Evolutionary conservation across 2,888 invertebrate genomes (phyloP).

Genomic region (Sarcophaga caerulescens): DNA sequence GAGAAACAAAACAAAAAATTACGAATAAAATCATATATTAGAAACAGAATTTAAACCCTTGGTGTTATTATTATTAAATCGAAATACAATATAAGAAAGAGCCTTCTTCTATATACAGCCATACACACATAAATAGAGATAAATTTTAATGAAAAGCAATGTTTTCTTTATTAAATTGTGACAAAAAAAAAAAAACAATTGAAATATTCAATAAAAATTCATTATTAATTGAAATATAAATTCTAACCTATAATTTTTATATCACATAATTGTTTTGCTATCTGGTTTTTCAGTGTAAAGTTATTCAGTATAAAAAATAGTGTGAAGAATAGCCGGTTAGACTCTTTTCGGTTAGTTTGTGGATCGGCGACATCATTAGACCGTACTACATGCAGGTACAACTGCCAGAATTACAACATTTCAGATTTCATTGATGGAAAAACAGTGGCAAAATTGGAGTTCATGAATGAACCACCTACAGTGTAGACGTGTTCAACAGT

Average conservation of each 20-base stretch:
- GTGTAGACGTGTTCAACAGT: no score
- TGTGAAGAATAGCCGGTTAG: neutral
- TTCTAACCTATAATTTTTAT: neutral
- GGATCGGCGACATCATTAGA: neutral
- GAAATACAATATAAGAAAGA: slow-evolving; percentile 1
- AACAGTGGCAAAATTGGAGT: no score
- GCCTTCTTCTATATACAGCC: slow-evolving; percentile 40
- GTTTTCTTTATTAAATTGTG: slow-evolving; percentile 40
- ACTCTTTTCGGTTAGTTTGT: neutral
- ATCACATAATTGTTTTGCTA: neutral
- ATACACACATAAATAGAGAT: slow-evolving; percentile 1
- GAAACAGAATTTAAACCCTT: slow-evolving; percentile 6
- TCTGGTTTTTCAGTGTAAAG: neutral
- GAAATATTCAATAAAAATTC: slow-evolving; percentile 43
- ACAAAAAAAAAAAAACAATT: slow-evolving; percentile 16
- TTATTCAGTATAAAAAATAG: neutral
- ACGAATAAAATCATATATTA: neutral
- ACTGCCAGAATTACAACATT: no score
- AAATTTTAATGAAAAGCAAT: slow-evolving; percentile 43
- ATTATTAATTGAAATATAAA: slow-evolving; percentile 26
- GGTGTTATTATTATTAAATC: slow-evolving; percentile 33
- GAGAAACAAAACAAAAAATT: slow-evolving; percentile 28
- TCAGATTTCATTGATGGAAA: no score
- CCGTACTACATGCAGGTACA: neutral
- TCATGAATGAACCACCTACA: no score